Evolutionary conservation across 2,888 invertebrate species (phyloP), one percentile per base, ranked within the genome.

Genomic region (Caenorhabditis sp.): DNA sequence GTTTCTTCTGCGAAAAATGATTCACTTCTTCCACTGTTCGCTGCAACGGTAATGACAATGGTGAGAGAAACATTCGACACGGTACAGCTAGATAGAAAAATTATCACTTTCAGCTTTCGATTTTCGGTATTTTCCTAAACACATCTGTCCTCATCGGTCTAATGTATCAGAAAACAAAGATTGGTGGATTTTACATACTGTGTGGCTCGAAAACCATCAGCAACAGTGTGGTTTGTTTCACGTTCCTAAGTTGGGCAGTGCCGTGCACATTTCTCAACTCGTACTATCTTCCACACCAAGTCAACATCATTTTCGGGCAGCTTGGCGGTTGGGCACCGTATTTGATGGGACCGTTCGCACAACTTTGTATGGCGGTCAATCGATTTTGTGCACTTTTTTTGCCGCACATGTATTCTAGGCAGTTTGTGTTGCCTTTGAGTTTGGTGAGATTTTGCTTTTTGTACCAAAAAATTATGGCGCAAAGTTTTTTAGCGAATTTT

Each of bases 181-280:
- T 59, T 23, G 49, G 59, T 19, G 59, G 59, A 4, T 59, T 59
- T 23, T 59, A 14, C 59, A 59, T n/a, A 5, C 12, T 59, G 1
- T 59, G 59, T 37, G 59, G 27, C 27, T 63, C 63, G 12, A 63
- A 63, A 21, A 57, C 63, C 12, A 26, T 63, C 57, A 63, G 63
- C 63, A 63, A 63, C 23, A 57, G 8, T n/a, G 24, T 63, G 3
- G 57, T 54, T 23, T 63, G 63, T 23, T 12, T 31, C 8, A 54
- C 55, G 19, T 63, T 63, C 19, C 43, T 63, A 1, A 19, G 57
- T 43, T 63, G 63, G 63, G 55, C 63, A 5, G 57, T 43, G n/a
- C 63, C 63, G 2, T 63, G 63, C 31, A 63, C 63, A 14, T 21
- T 57, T 12, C 21, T 63, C 1, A 59, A 59, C 59, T 4, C 24